Conservation (phyloP, 1,140 invertebrate genomes). For the Aporrectodea caliginosa region DNA sequence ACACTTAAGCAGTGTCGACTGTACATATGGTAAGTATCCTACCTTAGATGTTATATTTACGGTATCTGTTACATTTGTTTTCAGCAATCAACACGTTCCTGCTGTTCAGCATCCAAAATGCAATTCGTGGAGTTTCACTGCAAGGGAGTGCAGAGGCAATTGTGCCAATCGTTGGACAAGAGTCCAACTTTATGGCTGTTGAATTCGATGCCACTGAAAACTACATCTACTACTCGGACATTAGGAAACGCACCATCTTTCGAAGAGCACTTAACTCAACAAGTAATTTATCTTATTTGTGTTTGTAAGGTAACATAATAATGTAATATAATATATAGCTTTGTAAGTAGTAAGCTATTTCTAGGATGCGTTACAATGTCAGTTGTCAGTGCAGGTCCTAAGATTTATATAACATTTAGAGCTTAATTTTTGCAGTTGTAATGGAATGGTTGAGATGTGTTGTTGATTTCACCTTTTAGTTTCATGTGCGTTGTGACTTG, state of each 20-base stretch:
- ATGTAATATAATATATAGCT: no score
- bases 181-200: slow-evolving; percentile 80
- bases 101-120: slow-evolving; percentile 94
- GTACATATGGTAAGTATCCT: slow-evolving; percentile 25
- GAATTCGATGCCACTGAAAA: slow-evolving; percentile 87
- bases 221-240: slow-evolving; percentile 94
- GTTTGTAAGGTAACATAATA: no score
- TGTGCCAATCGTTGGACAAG: slow-evolving; percentile 68
- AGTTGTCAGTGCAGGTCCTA: no score
- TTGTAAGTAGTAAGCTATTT: no score
- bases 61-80: slow-evolving; percentile 35
- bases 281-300: slow-evolving; percentile 56
- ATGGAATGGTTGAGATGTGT: no score
- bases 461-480: no score
- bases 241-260: slow-evolving; percentile 93
- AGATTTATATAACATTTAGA: no score
- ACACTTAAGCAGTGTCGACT: no score
- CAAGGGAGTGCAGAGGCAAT: slow-evolving; percentile 80
- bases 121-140: slow-evolving; percentile 90
- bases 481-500: no score
- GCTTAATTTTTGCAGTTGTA: no score
- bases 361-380: no score
- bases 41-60: slow-evolving; percentile 10
- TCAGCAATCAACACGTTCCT: slow-evolving; percentile 81
- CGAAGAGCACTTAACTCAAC: slow-evolving; percentile 83